Base-by-base conservation (phyloP, 2,888 invertebrate genomes). In the Sesia bembeciformis region DNA sequence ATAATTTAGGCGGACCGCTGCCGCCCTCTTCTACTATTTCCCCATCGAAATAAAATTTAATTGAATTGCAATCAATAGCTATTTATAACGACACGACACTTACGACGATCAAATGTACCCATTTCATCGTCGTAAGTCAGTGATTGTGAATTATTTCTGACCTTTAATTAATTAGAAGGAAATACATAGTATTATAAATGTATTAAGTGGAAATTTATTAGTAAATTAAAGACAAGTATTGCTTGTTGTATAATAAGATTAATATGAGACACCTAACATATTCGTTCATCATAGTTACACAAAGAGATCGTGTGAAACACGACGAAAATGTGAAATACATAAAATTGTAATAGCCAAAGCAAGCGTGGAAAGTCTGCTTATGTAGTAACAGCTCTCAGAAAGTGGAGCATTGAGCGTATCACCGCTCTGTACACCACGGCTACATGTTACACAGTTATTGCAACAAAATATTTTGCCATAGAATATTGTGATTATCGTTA, bases 351-450 rank as follows among this genome's bases (percentile, higher is more conserved):
- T n/a, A 7, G n/a, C 5, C 23, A 6, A 46, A 46, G 46, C 23
- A 46, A 46, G 23, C 23, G 51, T 53, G 53, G 53, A 42, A 53
- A 53, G 46, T 39, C 40, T 43, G 53, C 49, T 39, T 50, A 50
- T 23, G 53, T 40, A 23, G 40, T 53, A 53, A 23, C 40, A 52
- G 52, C 49, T 56, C 56, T 50, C 51, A 41, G 53, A 51, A 56
- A 56, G 56, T 56, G 40, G 56, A 53, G 51, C 56, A 43, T 53
- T 53, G 43, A 43, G 53, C 43, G 50, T 38, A 50, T 50, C 50
- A 50, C 38, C 23, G 38, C 50, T 50, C 23, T 46, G 23, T 46
- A 46, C n/a, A 8, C 46, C 46, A n/a, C 46, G 4, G 46, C 46
- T 46, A 46, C 23, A 23, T n/a, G 46, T 46, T 46, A 46, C 46